A percentile compares a stretch with the other conserved stretches of the same genome.
Evolutionary conservation across 2,888 invertebrate genomes (phyloP).

Genomic region (Nyleta sp.): DNA sequence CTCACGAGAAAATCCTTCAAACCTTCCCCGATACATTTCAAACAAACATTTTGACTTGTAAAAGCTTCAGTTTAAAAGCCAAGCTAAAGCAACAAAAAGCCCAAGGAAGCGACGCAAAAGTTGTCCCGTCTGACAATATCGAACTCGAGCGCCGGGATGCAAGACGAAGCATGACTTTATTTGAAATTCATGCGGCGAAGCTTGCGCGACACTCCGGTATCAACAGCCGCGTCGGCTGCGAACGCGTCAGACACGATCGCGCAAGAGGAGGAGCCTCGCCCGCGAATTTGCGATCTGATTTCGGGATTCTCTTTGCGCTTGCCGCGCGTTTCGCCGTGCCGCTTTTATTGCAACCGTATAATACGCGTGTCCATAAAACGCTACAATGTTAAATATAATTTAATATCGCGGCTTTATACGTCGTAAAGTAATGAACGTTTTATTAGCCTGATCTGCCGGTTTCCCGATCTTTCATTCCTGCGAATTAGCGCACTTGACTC

Average conservation of each 20-base stretch:
- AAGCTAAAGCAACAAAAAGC: background rate
- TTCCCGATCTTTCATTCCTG: conserved; percentile 16
- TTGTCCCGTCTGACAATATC: conserved; percentile 9
- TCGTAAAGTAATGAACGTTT: conserved; percentile 40
- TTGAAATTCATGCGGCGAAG: conserved; percentile 61
- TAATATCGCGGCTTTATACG: conserved; percentile 36
- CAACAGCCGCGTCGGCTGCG: conserved; percentile 68
- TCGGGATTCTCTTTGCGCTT: conserved; percentile 42
- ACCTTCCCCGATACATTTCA: no score
- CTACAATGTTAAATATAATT: conserved; percentile 42
- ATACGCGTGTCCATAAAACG: conserved; percentile 38
- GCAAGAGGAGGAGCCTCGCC: conserved; percentile 25
- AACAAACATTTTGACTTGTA: background rate
- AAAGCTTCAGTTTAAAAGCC: conserved; percentile 10
- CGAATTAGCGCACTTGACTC: conserved; percentile 14
- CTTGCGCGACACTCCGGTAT: conserved; percentile 71
- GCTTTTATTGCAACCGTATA: conserved; percentile 45
- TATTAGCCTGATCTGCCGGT: conserved; percentile 28
- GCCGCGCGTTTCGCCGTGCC: background rate
- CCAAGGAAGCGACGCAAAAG: background rate
- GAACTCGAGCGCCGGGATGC: background rate
- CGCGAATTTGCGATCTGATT: conserved; percentile 61
- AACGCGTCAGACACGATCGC: conserved; percentile 70
- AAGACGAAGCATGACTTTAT: conserved; percentile 36
- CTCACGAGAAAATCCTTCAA: no score